Base-by-base conservation (phyloP, 2,888 invertebrate genomes). In the Helleia helle region DNA sequence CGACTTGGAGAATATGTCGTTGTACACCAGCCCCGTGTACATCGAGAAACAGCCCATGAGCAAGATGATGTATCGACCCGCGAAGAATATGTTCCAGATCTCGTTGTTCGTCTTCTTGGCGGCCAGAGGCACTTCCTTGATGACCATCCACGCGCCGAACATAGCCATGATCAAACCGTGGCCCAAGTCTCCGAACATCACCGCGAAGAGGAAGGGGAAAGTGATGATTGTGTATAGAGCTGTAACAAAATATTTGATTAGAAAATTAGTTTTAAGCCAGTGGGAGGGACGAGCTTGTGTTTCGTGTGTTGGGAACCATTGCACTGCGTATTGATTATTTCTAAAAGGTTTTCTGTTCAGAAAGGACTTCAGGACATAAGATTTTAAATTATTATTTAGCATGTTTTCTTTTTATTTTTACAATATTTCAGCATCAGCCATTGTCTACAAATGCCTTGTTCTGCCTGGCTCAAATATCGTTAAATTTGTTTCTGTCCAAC, bases 11-110 rank as follows among this genome's bases (percentile, higher is more conserved):
- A 99, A 99, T 15, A 95, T 87, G 64, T 99, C 99, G 72, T 99
- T 99, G 77, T 99, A 99, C 46, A 99, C 93, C 3, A 99, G 55
- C 0, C 99, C 99, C 14, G 99, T 98, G 84, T 99, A 99, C 87
- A 99, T 95, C 0, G 98, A 98, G 80, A 99, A 99, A 9, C 92
- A 72, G 4, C 99, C 99, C 99, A 99, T 99, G 54, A 99, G 87
- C 27, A 98, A 88, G 37, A 99, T 95, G 46, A 99, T 96, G 80
- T 99, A 99, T 30, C 99, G 94, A 40, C 99, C 99, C 46, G 95
- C 95, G 75, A 99, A 98, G 87, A 99, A 97, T 38, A 97, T 99
- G 72, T 94, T 96, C 94, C 96, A 97, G 56, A 99, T 98, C 91
- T 96, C 94, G 65, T 89, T 91, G 59, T 75, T 88, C 7, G 89